A percentile compares a stretch with the other conserved stretches of the same genome.
phyloP scores from a whole-genome alignment of 2,113 vertebrate species.

The Rhinichthys klamathensis region DNA sequence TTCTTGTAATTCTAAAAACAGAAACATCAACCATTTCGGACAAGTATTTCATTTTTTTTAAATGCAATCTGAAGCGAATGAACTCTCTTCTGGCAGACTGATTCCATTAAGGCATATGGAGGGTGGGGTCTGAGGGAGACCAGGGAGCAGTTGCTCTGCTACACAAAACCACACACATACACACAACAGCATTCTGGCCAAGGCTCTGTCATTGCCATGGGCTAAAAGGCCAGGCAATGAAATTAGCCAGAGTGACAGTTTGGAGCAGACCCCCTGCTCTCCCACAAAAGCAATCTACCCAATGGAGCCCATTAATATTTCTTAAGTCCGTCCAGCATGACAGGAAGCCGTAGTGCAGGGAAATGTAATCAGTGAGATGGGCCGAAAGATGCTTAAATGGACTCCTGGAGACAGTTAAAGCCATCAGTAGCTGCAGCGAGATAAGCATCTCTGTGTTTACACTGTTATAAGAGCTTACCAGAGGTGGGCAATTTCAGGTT shows the following conservation, averaged over 20 bases:
- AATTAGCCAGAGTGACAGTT: slow-evolving; percentile 63
- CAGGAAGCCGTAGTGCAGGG: slow-evolving; percentile 53
- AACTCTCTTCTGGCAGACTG: slow-evolving; percentile 48
- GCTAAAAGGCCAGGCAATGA: slow-evolving; percentile 59
- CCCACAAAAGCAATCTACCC: slow-evolving; percentile 62
- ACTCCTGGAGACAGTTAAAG: slow-evolving; percentile 28
- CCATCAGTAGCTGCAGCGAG: slow-evolving; percentile 15
- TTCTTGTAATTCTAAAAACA: neutral
- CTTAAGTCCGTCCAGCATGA: slow-evolving; percentile 57
- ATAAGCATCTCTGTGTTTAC: slow-evolving; percentile 30
- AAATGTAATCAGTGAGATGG: slow-evolving; percentile 67
- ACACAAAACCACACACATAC: neutral
- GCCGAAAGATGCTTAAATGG: slow-evolving; percentile 23
- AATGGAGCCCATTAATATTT: slow-evolving; percentile 65
- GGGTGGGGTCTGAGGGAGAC: slow-evolving; percentile 28
- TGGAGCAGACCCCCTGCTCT: slow-evolving; percentile 49
- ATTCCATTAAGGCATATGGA: slow-evolving; percentile 53
- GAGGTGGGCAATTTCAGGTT: neutral
- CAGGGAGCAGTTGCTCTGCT: slow-evolving; percentile 41
- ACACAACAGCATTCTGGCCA: slow-evolving; percentile 36
- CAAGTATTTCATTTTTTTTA: neutral
- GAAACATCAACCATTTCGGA: neutral
- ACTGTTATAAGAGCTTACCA: neutral
- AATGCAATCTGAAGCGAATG: slow-evolving; percentile 35
- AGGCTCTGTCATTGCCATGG: slow-evolving; percentile 28